A percentile compares a stretch with the other conserved stretches of the same genome.
Evolutionary conservation across 1,140 invertebrate species (phyloP).

Genomic region (Cyphomyrmex costatus): DNA sequence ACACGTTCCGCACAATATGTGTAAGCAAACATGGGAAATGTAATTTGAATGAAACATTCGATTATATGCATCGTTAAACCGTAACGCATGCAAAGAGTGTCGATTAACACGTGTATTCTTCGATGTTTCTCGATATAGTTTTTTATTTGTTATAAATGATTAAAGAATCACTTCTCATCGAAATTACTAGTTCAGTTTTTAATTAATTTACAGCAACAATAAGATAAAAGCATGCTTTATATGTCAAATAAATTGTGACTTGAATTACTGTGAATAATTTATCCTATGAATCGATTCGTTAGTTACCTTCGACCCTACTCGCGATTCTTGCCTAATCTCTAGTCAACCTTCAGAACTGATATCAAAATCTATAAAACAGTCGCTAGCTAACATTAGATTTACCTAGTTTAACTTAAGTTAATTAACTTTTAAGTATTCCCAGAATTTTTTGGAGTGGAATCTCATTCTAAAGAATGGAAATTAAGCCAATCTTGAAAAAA

Average conservation of each 20-base stretch:
- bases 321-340: neutral
- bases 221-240: neutral
- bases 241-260: neutral
- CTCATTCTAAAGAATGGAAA: too few species aligned
- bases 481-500: too few species aligned
- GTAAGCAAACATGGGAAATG: slow-evolving; percentile 9
- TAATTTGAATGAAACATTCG: neutral
- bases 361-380: too few species aligned
- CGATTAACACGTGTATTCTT: neutral
- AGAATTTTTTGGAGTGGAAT: too few species aligned
- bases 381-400: too few species aligned
- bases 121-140: neutral
- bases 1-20: slow-evolving; percentile 7
- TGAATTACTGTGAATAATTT: neutral
- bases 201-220: too few species aligned
- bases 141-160: neutral
- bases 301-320: neutral
- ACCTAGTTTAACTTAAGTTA: too few species aligned
- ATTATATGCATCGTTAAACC: neutral
- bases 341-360: too few species aligned
- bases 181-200: too few species aligned
- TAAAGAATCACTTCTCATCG: neutral
- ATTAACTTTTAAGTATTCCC: too few species aligned
- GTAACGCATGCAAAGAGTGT: neutral
- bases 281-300: neutral